Conservation (phyloP, 2,113 vertebrate species). For the Psittacula cyanocephala region DNA sequence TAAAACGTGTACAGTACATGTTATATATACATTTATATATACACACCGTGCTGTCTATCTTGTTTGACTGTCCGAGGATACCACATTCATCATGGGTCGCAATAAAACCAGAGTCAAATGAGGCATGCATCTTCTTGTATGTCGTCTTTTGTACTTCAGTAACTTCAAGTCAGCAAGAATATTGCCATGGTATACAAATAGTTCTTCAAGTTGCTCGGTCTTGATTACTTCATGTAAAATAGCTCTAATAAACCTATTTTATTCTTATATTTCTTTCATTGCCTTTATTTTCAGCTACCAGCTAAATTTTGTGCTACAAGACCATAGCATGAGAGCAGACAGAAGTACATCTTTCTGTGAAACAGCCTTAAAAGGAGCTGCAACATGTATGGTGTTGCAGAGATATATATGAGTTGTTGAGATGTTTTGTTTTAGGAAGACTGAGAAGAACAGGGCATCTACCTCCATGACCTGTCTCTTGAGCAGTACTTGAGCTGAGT, state of each 20-base stretch:
- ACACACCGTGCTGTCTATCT: constrained; percentile 8
- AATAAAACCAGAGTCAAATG: constrained; percentile 35
- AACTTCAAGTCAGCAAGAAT: constrained; percentile 1
- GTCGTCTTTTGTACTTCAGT: constrained; percentile 57
- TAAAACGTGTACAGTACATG: constrained; percentile 39
- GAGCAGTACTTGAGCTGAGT: background rate
- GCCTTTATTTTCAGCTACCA: background rate
- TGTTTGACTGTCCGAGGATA: constrained; percentile 40
- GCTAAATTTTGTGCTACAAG: background rate
- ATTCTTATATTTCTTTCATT: constrained; percentile 63
- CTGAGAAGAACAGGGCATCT: background rate
- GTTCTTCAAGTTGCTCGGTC: constrained; percentile 31
- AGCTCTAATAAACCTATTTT: constrained; percentile 76
- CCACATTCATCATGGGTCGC: constrained; percentile 21
- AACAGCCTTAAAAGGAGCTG: background rate
- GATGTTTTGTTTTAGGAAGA: background rate
- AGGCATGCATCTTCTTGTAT: constrained; percentile 59
- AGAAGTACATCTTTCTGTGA: background rate
- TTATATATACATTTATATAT: constrained; percentile 21
- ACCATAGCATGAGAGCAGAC: background rate
- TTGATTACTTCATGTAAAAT: constrained; percentile 57
- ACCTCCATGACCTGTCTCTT: background rate
- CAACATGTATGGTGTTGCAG: background rate
- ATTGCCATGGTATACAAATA: constrained; percentile 21
- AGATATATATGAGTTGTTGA: background rate